These are phyloP conservation scores for Pristionchus pacificus DNA, from an alignment of 1,140 invertebrate species.

Conservation along the genomic window DNA sequence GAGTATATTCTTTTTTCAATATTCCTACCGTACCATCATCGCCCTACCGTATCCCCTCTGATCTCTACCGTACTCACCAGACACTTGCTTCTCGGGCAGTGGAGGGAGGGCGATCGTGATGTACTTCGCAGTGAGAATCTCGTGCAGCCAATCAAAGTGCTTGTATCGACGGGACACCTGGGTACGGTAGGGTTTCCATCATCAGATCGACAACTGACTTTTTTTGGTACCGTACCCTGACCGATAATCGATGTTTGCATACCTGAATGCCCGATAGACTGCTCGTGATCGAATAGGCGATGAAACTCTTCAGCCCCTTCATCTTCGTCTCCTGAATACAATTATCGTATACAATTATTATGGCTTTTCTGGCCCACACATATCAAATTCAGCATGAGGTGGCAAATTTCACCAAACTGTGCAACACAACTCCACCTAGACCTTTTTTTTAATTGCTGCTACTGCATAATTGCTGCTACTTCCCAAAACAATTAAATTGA, in stretches of 20 bases:
- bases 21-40: background rate
- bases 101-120: conserved; percentile 88
- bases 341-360: conserved; percentile 80
- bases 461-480: no score
- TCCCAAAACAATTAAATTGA: background rate
- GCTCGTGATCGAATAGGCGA: conserved; percentile 89
- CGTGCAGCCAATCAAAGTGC: conserved; percentile 97
- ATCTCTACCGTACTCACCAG: conserved; percentile 63
- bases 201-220: background rate
- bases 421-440: no score
- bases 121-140: conserved; percentile 85
- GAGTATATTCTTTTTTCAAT: conserved; percentile 1
- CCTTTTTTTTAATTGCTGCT: no score
- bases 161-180: conserved; percentile 87
- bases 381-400: no score
- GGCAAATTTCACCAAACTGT: no score
- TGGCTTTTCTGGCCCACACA: no score
- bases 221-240: background rate
- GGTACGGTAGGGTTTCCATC: background rate
- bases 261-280: conserved; percentile 82
- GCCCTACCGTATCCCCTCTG: background rate
- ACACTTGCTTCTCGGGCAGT: conserved; percentile 92
- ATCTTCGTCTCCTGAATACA: conserved; percentile 94
- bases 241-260: background rate
- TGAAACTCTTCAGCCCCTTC: conserved; percentile 93